Evolutionary conservation across 2,113 vertebrate species (phyloP), one percentile per base, ranked within the genome.

Genomic region (Rhynchomys soricoides): DNA sequence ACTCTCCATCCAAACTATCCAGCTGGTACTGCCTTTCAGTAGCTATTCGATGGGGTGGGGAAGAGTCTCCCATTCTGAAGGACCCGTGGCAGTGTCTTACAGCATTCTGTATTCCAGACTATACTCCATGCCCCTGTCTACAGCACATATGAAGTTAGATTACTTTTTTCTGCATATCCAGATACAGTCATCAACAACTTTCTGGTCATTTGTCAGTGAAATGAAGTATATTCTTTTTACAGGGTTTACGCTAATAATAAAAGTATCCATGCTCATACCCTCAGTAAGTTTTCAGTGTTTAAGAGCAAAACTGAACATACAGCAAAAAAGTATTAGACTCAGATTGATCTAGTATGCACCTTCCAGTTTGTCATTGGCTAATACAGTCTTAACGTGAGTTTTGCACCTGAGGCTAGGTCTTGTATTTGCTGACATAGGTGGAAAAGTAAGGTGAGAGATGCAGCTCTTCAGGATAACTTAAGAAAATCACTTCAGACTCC

Each of bases 401-500:
- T 93, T 83, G 31, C 37, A 52, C 59, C 78, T 37, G 73, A 92
- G 77, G 21, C 34, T 50, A 59, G 52, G 45, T 57, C 43, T 75
- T 94, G n/a, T 7, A 52, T 82, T 86, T 68, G 21, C 24, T 68
- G 50, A 87, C 66, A 43, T 52, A 50, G 52, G 59, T n/a, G 21
- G 66, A 87, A 95, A 70, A 89, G 48, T 79, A 59, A 86, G 89
- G 5, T 82, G 71, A 66, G 16, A 91, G 78, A 70, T 68, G 7
- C 2, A 73, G 78, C 48, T 91, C 50, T 95, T 70, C 55, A 7
- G 26, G 40, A 34, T 86, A 90, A 78, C 73, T 93, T 94, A 64
- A 64, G 43, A 94, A 89, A 90, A 92, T 78, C 68, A 26, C 85
- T 15, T 71, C 52, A 48, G n/a, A 43, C 64, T 71, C 21, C 37